Conservation (phyloP, 2,113 vertebrate species). For the Sander lucioperca region DNA sequence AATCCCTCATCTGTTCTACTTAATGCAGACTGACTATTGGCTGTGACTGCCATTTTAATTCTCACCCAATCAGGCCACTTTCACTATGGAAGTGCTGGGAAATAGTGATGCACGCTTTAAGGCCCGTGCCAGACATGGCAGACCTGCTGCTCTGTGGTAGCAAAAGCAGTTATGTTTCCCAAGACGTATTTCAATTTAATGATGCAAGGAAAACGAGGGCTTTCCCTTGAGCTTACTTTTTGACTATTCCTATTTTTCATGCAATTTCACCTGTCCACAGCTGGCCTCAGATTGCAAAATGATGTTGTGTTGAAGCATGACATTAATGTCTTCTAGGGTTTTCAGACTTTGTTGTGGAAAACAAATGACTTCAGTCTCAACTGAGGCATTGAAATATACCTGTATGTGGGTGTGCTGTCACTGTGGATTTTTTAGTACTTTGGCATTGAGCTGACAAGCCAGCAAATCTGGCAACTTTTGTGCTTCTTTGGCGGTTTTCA, state of each 20-base stretch:
- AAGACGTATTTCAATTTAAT: slow-evolving; percentile 74
- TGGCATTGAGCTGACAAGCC: slow-evolving; percentile 49
- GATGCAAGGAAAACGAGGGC: slow-evolving; percentile 59
- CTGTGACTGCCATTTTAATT: slow-evolving; percentile 58
- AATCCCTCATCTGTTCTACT: slow-evolving; percentile 60
- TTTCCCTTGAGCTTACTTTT: slow-evolving; percentile 57
- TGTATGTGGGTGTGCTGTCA: slow-evolving; percentile 60
- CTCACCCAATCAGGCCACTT: slow-evolving; percentile 51
- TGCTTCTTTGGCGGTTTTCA: slow-evolving; percentile 60
- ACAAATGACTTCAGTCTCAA: slow-evolving; percentile 45
- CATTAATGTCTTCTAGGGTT: slow-evolving; percentile 49
- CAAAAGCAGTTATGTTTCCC: slow-evolving; percentile 47
- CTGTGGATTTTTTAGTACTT: slow-evolving; percentile 37
- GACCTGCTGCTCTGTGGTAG: slow-evolving; percentile 51
- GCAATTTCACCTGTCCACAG: slow-evolving; percentile 75
- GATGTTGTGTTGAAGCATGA: slow-evolving; percentile 57
- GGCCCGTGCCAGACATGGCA: slow-evolving; percentile 50
- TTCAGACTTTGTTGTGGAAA: slow-evolving; percentile 62
- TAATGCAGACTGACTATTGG: slow-evolving; percentile 55
- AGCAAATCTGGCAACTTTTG: slow-evolving; percentile 62
- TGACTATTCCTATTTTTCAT: slow-evolving; percentile 66
- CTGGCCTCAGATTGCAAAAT: slow-evolving; percentile 43
- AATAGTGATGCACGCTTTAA: slow-evolving; percentile 48
- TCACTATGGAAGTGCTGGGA: slow-evolving; percentile 57
- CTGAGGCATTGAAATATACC: slow-evolving; percentile 66